Conservation (phyloP, 2,888 invertebrate genomes). For the Autographa gamma region DNA sequence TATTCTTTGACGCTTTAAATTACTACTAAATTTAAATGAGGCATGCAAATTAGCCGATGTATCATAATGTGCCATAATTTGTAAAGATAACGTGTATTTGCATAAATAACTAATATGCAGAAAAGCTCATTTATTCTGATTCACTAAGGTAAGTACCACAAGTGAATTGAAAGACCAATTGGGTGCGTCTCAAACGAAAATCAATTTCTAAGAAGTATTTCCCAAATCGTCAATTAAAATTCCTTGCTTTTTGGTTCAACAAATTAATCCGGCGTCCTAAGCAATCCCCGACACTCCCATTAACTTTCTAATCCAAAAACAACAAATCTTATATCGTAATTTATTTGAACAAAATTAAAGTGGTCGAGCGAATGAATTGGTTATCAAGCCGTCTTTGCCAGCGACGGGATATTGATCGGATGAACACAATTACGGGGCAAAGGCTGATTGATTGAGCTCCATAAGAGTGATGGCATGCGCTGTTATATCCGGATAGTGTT, state of each 20-base stretch:
- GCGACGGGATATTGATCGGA: constrained; percentile 15
- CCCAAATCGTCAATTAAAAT: background rate
- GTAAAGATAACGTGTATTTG: no score
- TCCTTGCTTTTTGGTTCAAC: background rate
- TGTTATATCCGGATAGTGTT: constrained; percentile 21
- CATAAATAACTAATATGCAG: no score
- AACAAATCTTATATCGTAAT: background rate
- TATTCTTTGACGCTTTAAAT: no score
- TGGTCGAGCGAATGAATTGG: constrained; percentile 50
- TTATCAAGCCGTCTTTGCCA: constrained; percentile 46
- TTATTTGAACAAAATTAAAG: constrained; percentile 45
- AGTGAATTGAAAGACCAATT: background rate
- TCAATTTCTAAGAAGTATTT: background rate
- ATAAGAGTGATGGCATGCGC: constrained; percentile 38
- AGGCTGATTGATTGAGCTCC: constrained; percentile 50
- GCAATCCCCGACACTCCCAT: background rate
- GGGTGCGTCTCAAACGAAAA: background rate
- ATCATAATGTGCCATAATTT: no score
- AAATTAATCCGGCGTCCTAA: background rate
- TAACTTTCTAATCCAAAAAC: background rate
- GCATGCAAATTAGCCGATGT: no score
- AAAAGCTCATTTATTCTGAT: background rate
- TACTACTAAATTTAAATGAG: no score
- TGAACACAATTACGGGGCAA: constrained; percentile 26
- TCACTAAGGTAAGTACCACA: background rate